A percentile compares a stretch with the other conserved stretches of the same genome.
phyloP scores from a whole-genome alignment of 2,888 invertebrate species.

The Polylopha cassiicola region DNA sequence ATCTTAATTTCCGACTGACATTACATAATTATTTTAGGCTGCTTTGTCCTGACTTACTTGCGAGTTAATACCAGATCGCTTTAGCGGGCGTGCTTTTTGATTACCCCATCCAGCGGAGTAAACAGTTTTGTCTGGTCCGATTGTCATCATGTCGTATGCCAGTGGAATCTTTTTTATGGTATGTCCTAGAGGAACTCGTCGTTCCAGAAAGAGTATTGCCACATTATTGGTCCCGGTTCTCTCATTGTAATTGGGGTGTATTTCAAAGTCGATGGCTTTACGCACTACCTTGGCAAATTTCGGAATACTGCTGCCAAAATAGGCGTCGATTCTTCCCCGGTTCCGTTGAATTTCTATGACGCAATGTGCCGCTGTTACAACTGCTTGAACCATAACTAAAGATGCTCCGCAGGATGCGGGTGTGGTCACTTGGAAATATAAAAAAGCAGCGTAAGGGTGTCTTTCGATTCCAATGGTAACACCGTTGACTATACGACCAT shows the following conservation, averaged over 20 bases:
- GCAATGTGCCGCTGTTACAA: slow-evolving; percentile 32
- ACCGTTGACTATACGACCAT: slow-evolving; percentile 14
- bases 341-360: slow-evolving; percentile 21
- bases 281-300: slow-evolving; percentile 13
- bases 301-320: slow-evolving; percentile 23
- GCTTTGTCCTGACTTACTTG: too few relatives aligned
- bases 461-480: slow-evolving; percentile 19
- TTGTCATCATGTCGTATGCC: slow-evolving; percentile 1
- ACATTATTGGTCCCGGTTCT: slow-evolving; percentile 17
- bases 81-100: slow-evolving; percentile 23
- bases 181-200: slow-evolving; percentile 11
- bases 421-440: slow-evolving; percentile 18
- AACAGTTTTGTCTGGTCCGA: slow-evolving; percentile 4
- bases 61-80: too few relatives aligned
- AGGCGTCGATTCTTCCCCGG: slow-evolving; percentile 22
- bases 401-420: slow-evolving; percentile 29
- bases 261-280: slow-evolving; percentile 3
- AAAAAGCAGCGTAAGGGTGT: slow-evolving; percentile 26
- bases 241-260: slow-evolving; percentile 14
- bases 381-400: slow-evolving; percentile 25
- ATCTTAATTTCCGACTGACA: too few relatives aligned
- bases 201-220: slow-evolving; percentile 19
- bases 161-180: slow-evolving; percentile 23
- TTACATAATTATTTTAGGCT: too few relatives aligned
- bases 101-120: slow-evolving; percentile 28